Evolutionary conservation across 2,888 invertebrate species (phyloP).

Genomic region (Galeopsomyia nigrocyanea): DNA sequence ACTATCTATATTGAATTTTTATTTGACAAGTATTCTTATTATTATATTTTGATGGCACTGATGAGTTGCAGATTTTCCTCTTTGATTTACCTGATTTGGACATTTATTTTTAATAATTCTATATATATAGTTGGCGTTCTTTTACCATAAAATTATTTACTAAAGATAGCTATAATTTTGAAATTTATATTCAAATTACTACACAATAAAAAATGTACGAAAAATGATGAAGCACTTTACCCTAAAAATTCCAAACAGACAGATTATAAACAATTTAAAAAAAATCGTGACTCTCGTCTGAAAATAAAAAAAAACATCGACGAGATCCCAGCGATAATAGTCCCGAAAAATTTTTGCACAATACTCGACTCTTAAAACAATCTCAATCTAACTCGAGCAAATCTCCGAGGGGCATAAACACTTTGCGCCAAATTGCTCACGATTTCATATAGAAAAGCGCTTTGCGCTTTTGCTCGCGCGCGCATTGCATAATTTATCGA

Average conservation of each 20-base stretch:
- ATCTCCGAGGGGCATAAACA: background rate
- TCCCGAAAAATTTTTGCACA: constrained; percentile 32
- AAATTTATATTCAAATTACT: too few species aligned
- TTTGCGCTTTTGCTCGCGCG: background rate
- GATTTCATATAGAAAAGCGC: constrained; percentile 26
- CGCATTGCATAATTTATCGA: constrained; percentile 40
- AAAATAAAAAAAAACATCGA: background rate
- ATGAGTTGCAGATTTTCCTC: too few species aligned
- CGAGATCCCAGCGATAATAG: constrained; percentile 1
- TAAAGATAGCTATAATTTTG: too few species aligned
- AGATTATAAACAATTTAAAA: constrained; percentile 8
- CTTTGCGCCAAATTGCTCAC: constrained; percentile 1
- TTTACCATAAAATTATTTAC: too few species aligned
- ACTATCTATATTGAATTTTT: too few species aligned
- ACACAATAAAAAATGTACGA: too few species aligned
- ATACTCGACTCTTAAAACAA: background rate
- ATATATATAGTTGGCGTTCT: too few species aligned
- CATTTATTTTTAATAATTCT: too few species aligned
- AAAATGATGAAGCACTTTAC: background rate
- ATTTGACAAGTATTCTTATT: too few species aligned
- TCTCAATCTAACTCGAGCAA: background rate
- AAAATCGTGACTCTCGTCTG: background rate
- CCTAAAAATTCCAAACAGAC: constrained; percentile 10
- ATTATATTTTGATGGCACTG: too few species aligned
- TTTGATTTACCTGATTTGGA: too few species aligned